Evolutionary conservation across 2,113 vertebrate genomes (phyloP).

Genomic region (Polypterus bichir): DNA sequence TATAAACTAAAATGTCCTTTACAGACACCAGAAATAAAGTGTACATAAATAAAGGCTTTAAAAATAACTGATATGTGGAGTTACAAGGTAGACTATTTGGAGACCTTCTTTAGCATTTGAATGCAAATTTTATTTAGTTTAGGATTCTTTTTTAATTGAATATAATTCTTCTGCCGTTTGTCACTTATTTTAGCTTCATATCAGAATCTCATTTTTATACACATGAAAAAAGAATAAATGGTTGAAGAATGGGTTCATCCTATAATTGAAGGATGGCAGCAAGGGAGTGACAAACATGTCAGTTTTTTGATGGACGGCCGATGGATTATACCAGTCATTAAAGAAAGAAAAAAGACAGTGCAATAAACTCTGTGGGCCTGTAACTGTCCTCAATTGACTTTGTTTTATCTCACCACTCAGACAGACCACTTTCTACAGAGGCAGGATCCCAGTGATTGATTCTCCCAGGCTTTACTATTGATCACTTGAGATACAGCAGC

Average conservation of each 20-base stretch:
- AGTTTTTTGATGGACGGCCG: not conserved
- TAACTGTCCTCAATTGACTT: conserved; percentile 4
- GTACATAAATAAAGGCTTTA: too few relatives aligned
- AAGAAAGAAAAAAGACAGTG: not conserved
- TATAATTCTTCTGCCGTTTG: too few relatives aligned
- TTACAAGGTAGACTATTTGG: too few relatives aligned
- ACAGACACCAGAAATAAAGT: too few relatives aligned
- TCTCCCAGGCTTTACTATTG: conserved; percentile 1
- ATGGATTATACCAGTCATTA: not conserved
- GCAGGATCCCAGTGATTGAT: not conserved
- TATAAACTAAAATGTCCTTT: too few relatives aligned
- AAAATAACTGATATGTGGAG: too few relatives aligned
- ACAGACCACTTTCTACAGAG: not conserved
- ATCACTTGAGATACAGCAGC: not conserved
- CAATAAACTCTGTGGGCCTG: conserved; percentile 2
- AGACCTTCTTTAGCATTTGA: too few relatives aligned
- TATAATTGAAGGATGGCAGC: not conserved
- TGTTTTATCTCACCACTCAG: not conserved
- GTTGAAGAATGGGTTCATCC: not conserved
- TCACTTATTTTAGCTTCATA: too few relatives aligned
- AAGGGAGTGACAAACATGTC: not conserved
- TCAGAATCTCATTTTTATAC: too few relatives aligned
- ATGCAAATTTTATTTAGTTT: too few relatives aligned
- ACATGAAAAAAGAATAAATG: too few relatives aligned
- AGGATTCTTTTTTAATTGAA: too few relatives aligned